Base-by-base conservation (phyloP, 2,797 vertebrate species). In the Mormyrops boulengeri region DNA sequence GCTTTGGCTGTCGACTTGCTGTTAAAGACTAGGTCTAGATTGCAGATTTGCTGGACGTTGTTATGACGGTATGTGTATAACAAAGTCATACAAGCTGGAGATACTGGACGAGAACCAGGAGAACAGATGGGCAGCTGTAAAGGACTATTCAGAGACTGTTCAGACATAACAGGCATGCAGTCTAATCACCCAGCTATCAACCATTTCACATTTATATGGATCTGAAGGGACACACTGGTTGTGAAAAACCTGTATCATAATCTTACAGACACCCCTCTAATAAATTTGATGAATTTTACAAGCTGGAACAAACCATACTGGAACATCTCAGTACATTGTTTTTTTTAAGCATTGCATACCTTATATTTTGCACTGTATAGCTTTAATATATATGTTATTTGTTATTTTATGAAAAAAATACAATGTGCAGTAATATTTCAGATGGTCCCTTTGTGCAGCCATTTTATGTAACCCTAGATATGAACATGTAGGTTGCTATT, bases 71-170 rank as follows among this genome's bases (percentile, higher is more conserved):
- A 55, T 60, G 85, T 87, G 53, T 19, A 17, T 38, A 87, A 87
- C 50, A 87, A 87, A 41, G 52, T 55, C 85, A 12, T 38, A 19
- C 50, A 87, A 55, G 85, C 85, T 55, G 50, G 52, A 87, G 85
- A 87, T 26, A 11, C 26, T 80, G 88, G 88, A 57, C 41, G 9
- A 52, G 14, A 38, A 80, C 50, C 69, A 82, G 49, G 47, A 73
- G 88, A 82, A 77, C 88, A 89, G 73, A 89, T 80, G 88, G 88
- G 5, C 34, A 57, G 69, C 50, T 77, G n/a, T 80, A 53, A 53
- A 77, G 88, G 73, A 47, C 66, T 44, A 26, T 82, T 82, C 66
- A 82, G 69, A 89, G 88, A 8, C 69, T 44, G 88, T 5, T 80
- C 69, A 80, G 53, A 77, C 50, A 82, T 89, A 80, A n/a, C 50